Conservation (phyloP, 2,888 invertebrate genomes). For the Daptonema setosum region DNA sequence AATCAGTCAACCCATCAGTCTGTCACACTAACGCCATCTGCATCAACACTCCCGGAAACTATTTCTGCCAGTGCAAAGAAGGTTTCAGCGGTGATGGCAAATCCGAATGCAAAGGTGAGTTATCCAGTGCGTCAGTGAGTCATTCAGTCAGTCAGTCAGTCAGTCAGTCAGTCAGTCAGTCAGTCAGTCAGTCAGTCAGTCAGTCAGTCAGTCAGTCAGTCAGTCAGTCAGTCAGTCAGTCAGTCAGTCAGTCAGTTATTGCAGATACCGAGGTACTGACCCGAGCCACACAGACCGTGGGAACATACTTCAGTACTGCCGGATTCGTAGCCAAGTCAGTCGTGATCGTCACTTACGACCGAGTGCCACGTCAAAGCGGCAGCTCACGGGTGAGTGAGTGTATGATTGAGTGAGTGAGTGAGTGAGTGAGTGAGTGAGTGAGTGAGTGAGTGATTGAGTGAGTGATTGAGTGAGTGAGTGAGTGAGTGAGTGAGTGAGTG, state of each 20-base stretch:
- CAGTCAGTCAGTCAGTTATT: too few species aligned
- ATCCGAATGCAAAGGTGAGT: constrained; percentile 14
- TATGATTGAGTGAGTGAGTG: too few species aligned
- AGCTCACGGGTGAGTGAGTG: not conserved
- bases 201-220: too few species aligned
- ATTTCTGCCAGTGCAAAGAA: constrained; percentile 22
- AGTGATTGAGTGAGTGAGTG: too few species aligned
- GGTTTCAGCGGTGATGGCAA: constrained; percentile 23
- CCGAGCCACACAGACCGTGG: constrained; percentile 11
- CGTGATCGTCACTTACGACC: constrained; percentile 15
- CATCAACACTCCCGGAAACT: constrained; percentile 24
- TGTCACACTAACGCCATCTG: constrained; percentile 22
- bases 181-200: too few species aligned
- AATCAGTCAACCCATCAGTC: not conserved
- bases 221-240: too few species aligned
- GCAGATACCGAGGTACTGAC: constrained; percentile 13
- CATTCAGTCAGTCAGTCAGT: too few species aligned
- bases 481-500: too few species aligned
- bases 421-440: too few species aligned
- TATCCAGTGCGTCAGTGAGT: too few species aligned
- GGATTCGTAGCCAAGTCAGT: constrained; percentile 18
- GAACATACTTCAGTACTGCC: constrained; percentile 11
- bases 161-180: too few species aligned
- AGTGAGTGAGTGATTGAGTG: too few species aligned
- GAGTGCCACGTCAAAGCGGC: not conserved